Evolutionary conservation across 2,888 invertebrate species (phyloP), one percentile per base, ranked within the genome.

Genomic region (Drosophila barbarae): DNA sequence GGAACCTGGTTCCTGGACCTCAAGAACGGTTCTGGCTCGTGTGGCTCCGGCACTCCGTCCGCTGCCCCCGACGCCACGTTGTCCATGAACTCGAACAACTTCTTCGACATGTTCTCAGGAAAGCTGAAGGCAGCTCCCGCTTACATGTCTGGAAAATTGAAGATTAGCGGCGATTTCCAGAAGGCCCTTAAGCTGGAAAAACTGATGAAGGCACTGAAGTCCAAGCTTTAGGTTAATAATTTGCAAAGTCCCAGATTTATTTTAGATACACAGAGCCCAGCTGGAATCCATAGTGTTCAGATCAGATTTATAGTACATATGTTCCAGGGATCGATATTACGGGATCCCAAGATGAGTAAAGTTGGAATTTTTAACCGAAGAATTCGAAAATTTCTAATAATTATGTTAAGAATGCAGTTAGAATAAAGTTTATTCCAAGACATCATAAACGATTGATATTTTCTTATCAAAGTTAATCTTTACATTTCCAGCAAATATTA

Each of bases 161-260:
- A 98, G 90, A 96, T 99, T 75, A 92, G 92, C 72, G 98, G 99
- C 0, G 96, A 98, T 87, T 91, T 99, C 82, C 95, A 95, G 80
- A 95, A 97, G 87, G 99, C 98, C 0, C 95, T 98, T 93, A 98
- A 98, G 88, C 90, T 99, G 66, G 98, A 98, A 87, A 95, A 95
- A 87, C 91, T 98, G 71, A 95, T 98, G 95, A 91, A 91, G 49
- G 93, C 93, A 30, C 90, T 96, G 15, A 95, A 95, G 70, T 86
- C 89, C 1, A 90, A 89, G 71, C 75, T 89, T 57, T 89, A 87
- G 76, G 32, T 18, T 41, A 46, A 13, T 9, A 3, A 10, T 10
- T 52, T 51, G 21, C 12, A 34, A 12, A 42, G 47, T 41, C 30
- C 15, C 35, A 42, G 10, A 26, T 28, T 60, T 15, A 44, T 36